phyloP scores from a whole-genome alignment of 2,797 vertebrate species.

The Clarias platycephalus region DNA sequence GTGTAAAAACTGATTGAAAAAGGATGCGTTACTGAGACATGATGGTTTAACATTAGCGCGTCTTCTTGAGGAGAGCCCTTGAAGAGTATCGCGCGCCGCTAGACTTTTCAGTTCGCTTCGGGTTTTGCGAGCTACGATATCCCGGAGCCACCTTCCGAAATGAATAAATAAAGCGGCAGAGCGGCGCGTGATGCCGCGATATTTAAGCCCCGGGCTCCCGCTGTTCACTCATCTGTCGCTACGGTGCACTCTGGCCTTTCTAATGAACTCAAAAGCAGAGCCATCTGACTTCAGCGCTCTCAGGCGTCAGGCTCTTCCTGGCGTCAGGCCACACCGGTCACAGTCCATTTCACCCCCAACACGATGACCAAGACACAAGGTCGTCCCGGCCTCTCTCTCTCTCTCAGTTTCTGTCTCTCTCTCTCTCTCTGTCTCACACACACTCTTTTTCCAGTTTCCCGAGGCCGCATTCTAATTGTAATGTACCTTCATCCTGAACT shows the following conservation, averaged over 20 bases:
- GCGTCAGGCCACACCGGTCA: constrained; percentile 64
- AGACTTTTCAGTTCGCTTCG: not conserved
- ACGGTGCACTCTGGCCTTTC: constrained; percentile 56
- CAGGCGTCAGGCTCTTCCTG: constrained; percentile 60
- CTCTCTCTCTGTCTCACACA: not conserved
- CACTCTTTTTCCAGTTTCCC: not conserved
- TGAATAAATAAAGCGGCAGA: constrained; percentile 16
- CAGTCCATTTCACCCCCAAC: constrained; percentile 50
- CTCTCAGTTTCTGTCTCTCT: too few relatives aligned
- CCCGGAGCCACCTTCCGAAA: not conserved
- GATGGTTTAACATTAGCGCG: not conserved
- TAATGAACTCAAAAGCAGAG: constrained; percentile 49
- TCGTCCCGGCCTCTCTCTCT: constrained; percentile 14
- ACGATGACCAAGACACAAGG: constrained; percentile 50
- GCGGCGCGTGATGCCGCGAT: constrained; percentile 22
- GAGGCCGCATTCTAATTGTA: not conserved
- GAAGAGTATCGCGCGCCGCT: not conserved
- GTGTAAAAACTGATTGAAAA: not conserved
- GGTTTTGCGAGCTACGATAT: not conserved
- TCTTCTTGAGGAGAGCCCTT: not conserved
- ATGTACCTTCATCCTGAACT: not conserved
- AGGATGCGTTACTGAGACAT: not conserved
- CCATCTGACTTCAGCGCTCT: constrained; percentile 51
- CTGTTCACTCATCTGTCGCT: constrained; percentile 54
- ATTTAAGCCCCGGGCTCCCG: constrained; percentile 58